Evolutionary conservation across 2,113 vertebrate species (phyloP).

Genomic region (Sprattus sprattus): DNA sequence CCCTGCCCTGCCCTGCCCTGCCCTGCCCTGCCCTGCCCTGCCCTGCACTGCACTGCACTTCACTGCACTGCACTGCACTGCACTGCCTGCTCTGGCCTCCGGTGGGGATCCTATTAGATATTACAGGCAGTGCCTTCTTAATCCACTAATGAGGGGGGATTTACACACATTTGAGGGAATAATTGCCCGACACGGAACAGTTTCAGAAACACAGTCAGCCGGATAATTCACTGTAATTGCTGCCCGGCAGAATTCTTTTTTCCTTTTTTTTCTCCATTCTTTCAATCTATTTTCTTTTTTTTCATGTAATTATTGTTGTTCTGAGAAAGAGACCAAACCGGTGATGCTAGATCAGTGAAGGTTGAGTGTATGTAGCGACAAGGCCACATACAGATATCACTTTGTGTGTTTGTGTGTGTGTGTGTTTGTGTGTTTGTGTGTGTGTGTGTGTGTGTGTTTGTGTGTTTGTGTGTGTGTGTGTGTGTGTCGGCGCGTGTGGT

Average conservation of each 20-base stretch:
- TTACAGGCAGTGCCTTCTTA: conserved; percentile 44
- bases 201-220: conserved; percentile 27
- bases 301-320: not conserved
- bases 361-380: not conserved
- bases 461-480: not conserved
- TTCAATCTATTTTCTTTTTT: not conserved
- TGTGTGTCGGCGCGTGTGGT: not conserved
- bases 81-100: not conserved
- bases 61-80: not conserved
- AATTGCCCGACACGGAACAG: conserved; percentile 45
- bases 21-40: not conserved
- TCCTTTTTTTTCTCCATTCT: not conserved
- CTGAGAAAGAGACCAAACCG: not conserved
- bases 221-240: conserved; percentile 22
- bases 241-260: not conserved
- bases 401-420: not conserved
- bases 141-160: conserved; percentile 56
- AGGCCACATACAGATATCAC: not conserved
- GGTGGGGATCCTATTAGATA: conserved; percentile 18
- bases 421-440: not conserved
- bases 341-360: not conserved
- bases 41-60: not conserved
- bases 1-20: not conserved
- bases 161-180: conserved; percentile 56
- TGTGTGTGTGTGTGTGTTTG: not conserved